Percentiles rank a stretch among this genome's conserved stretches.
phyloP scores from a whole-genome alignment of 2,888 invertebrate genomes.

The Argyresthia albistria region DNA sequence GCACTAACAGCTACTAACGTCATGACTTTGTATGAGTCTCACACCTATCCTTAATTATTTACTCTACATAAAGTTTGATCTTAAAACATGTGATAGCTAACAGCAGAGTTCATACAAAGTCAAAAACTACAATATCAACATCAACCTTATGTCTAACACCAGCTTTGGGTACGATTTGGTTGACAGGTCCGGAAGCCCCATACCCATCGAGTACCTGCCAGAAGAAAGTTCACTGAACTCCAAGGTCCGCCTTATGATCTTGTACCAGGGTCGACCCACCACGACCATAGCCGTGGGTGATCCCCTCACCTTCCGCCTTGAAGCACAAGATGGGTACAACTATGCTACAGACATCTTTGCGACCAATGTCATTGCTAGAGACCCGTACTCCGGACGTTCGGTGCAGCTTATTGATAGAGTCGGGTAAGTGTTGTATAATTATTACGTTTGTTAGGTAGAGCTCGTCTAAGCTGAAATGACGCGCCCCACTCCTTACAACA shows the following conservation, averaged over 20 bases:
- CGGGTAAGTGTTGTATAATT: slow-evolving; percentile 73
- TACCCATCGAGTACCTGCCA: slow-evolving; percentile 92
- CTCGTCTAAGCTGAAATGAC: no score
- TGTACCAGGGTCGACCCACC: slow-evolving; percentile 92
- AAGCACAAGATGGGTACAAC: slow-evolving; percentile 91
- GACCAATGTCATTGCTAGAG: slow-evolving; percentile 92
- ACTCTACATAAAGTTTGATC: background rate
- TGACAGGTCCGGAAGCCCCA: slow-evolving; percentile 90
- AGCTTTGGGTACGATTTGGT: slow-evolving; percentile 61
- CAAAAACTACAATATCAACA: slow-evolving; percentile 15
- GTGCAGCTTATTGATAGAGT: slow-evolving; percentile 91
- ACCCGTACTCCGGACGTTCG: slow-evolving; percentile 92
- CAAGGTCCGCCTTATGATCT: slow-evolving; percentile 86
- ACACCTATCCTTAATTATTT: background rate
- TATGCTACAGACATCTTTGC: slow-evolving; percentile 93
- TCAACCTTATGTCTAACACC: slow-evolving; percentile 48
- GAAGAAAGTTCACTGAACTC: slow-evolving; percentile 93
- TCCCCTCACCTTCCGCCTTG: slow-evolving; percentile 89
- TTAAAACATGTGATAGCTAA: background rate
- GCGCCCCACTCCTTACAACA: no score
- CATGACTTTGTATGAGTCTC: slow-evolving; percentile 53
- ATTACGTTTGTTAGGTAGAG: background rate
- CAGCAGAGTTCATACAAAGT: slow-evolving; percentile 51
- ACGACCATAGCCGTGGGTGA: slow-evolving; percentile 95
- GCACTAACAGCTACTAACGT: slow-evolving; percentile 70